phyloP scores from a whole-genome alignment of 2,113 vertebrate species.

The Erythrocercus mccallii region DNA sequence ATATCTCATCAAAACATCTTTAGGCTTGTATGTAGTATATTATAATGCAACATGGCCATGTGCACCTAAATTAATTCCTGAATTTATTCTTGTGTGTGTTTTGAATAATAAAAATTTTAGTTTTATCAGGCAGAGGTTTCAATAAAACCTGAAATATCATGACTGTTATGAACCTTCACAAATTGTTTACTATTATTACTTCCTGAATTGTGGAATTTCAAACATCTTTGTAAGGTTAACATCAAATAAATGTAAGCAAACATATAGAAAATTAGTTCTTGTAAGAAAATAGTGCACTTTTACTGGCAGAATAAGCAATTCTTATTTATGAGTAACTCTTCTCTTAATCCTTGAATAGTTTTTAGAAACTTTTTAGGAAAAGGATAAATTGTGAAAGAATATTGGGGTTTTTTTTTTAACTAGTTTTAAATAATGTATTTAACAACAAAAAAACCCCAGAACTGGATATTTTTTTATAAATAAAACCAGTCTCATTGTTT shows the following conservation, averaged over 20 bases:
- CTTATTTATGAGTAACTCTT: not conserved
- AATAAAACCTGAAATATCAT: not conserved
- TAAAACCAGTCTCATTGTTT: not conserved
- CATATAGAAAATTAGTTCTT: not conserved
- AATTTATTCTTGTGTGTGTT: not conserved
- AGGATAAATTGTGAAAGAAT: not conserved
- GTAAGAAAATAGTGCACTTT: not conserved
- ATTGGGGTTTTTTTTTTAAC: not conserved
- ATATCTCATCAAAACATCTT: not conserved
- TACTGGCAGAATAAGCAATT: not conserved
- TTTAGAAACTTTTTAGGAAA: not conserved
- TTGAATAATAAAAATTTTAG: not conserved
- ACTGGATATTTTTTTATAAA: not conserved
- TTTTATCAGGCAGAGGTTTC: not conserved
- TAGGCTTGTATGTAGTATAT: not conserved
- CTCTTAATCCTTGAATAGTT: not conserved
- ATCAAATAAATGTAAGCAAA: not conserved
- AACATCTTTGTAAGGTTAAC: not conserved
- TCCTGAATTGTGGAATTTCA: not conserved
- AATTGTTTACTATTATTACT: not conserved
- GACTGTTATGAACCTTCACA: not conserved
- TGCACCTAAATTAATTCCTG: not conserved
- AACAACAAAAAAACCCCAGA: not conserved
- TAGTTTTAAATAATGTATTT: not conserved
- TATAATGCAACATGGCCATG: not conserved